Percentiles rank a stretch among this genome's conserved stretches.
Evolutionary conservation across 1,140 invertebrate species (phyloP).

Genomic region (Phenacoccus solenopsis): DNA sequence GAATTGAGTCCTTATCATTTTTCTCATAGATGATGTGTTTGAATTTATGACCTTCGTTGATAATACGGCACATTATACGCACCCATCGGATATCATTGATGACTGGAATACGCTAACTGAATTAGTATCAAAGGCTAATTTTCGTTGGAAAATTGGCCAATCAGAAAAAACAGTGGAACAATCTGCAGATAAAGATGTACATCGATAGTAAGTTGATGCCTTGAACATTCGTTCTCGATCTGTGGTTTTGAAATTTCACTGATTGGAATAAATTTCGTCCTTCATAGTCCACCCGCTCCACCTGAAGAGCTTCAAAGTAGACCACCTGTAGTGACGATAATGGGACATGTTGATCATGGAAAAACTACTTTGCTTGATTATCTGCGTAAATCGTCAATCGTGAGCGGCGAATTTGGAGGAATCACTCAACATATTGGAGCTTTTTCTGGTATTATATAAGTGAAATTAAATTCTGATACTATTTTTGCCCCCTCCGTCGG

Average conservation of each 20-base stretch:
- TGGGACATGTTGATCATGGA: constrained; percentile 99
- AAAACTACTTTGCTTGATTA: constrained; percentile 95
- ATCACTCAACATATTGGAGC: constrained; percentile 99
- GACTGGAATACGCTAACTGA: constrained; percentile 45
- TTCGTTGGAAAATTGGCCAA: constrained; percentile 41
- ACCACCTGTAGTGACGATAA: constrained; percentile 89
- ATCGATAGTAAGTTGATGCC: constrained; percentile 24
- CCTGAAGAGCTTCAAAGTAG: constrained; percentile 47
- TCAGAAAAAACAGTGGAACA: constrained; percentile 30
- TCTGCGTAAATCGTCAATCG: constrained; percentile 72
- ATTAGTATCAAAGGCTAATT: constrained; percentile 49
- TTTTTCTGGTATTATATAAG: constrained; percentile 80
- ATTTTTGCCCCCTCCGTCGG: too few species aligned
- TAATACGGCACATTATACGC: constrained; percentile 41
- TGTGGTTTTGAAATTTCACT: neutral
- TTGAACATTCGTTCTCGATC: constrained; percentile 13
- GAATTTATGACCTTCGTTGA: constrained; percentile 52
- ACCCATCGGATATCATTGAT: constrained; percentile 36
- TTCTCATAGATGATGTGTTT: constrained; percentile 55
- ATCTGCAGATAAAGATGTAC: constrained; percentile 33
- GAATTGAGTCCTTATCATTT: too few species aligned
- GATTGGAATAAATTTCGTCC: neutral
- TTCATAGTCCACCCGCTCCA: constrained; percentile 42
- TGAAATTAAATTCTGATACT: too few species aligned
- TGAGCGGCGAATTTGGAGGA: constrained; percentile 90